Evolutionary conservation across 2,113 vertebrate genomes (phyloP).

Genomic region (Coturnix japonica): DNA sequence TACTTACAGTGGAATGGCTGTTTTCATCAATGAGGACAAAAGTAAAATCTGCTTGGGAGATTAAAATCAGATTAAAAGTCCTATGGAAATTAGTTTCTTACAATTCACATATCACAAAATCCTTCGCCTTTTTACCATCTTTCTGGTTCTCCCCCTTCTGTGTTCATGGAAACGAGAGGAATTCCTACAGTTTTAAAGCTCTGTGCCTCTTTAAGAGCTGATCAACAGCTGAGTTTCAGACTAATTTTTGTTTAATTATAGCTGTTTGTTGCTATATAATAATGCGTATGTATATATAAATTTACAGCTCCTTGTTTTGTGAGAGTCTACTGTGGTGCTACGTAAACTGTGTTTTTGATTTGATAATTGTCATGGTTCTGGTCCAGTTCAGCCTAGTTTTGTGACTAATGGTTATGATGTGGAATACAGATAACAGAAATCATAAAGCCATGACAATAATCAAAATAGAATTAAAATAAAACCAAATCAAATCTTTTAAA

Average conservation of each 20-base stretch:
- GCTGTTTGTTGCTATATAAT: neutral
- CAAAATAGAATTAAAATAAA: neutral
- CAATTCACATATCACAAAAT: slow-evolving; percentile 20
- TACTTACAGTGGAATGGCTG: slow-evolving; percentile 2
- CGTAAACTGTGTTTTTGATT: neutral
- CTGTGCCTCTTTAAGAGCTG: neutral
- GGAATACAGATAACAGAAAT: no score
- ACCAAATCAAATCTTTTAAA: neutral
- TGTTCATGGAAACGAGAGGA: neutral
- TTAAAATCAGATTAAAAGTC: slow-evolving; percentile 16
- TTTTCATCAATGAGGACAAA: slow-evolving; percentile 4
- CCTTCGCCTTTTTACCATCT: neutral
- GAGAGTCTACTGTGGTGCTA: neutral
- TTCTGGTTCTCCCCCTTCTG: neutral
- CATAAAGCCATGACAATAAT: neutral
- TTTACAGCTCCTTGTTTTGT: neutral
- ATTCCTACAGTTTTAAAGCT: neutral
- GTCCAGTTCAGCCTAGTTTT: no score
- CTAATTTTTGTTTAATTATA: neutral
- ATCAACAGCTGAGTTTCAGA: neutral
- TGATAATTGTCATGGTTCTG: neutral
- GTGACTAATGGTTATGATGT: no score
- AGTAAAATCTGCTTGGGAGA: neutral
- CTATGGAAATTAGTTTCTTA: slow-evolving; percentile 33
- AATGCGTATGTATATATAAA: neutral